phyloP scores from a whole-genome alignment of 2,113 vertebrate genomes.

The Dendrocopos noguchii region DNA sequence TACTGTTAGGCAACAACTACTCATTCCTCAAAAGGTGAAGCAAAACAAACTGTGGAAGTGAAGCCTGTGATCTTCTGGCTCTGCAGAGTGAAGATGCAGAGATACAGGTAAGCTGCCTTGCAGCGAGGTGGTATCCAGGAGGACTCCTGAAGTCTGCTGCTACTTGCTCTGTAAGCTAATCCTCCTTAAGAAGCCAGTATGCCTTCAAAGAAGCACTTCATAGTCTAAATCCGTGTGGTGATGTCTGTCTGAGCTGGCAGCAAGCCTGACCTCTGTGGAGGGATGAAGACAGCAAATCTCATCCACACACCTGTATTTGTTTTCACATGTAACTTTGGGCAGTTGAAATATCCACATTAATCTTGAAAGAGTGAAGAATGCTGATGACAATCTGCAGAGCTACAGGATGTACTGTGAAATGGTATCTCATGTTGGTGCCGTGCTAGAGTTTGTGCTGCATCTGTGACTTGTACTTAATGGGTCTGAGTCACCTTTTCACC shows the following conservation, averaged over 20 bases:
- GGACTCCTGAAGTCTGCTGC: background rate
- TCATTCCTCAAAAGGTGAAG: background rate
- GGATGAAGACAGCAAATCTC: background rate
- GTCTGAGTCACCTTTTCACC: background rate
- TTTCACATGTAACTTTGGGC: background rate
- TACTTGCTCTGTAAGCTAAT: background rate
- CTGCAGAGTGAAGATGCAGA: background rate
- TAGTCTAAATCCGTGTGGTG: background rate
- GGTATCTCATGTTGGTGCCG: background rate
- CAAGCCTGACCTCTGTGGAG: background rate
- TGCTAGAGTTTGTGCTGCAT: background rate
- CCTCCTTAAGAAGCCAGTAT: background rate
- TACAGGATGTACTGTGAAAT: background rate
- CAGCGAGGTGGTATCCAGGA: background rate
- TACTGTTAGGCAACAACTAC: background rate
- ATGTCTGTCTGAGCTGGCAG: background rate
- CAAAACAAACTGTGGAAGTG: background rate
- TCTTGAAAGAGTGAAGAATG: background rate
- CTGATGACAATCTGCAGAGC: background rate
- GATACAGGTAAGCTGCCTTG: background rate
- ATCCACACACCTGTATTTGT: background rate
- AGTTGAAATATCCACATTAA: background rate
- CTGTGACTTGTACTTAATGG: background rate
- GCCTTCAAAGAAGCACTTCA: conserved; percentile 21
- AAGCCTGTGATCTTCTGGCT: background rate